Percentiles rank a stretch among this genome's conserved stretches.
These are phyloP conservation scores for Hydrolagus affinis DNA, from an alignment of 2,113 vertebrate genomes.

Conservation along the genomic window DNA sequence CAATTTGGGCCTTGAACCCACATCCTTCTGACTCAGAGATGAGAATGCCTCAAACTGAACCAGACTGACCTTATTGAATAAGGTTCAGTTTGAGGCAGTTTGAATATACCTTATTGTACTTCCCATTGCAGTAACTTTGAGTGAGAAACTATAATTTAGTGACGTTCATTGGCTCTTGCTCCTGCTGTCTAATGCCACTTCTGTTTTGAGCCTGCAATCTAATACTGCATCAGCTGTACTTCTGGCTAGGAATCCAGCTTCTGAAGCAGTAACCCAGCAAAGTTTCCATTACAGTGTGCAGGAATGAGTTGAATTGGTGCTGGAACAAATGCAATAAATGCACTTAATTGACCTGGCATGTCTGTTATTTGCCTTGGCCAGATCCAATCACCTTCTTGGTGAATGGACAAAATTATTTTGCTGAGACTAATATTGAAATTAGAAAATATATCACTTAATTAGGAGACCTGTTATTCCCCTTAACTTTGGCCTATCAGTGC, in stretches of 20 bases:
- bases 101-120: too few relatives aligned
- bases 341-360: not conserved
- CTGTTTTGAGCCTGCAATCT: not conserved
- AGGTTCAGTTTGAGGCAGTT: too few relatives aligned
- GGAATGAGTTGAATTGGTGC: slow-evolving; percentile 2
- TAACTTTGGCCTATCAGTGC: not conserved
- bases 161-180: not conserved
- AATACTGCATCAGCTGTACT: not conserved
- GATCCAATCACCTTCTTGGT: not conserved
- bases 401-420: not conserved
- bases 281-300: not conserved
- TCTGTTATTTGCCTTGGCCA: not conserved
- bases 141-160: not conserved
- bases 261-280: too few relatives aligned
- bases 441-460: not conserved
- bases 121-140: not conserved
- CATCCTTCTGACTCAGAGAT: too few relatives aligned
- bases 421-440: not conserved
- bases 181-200: not conserved
- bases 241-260: not conserved
- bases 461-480: not conserved
- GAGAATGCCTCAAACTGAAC: too few relatives aligned
- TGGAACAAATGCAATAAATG: not conserved
- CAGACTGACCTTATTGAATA: too few relatives aligned
- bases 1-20: too few relatives aligned